A percentile compares a stretch with the other conserved stretches of the same genome.
These are phyloP conservation scores for Thomomys bottae DNA, from an alignment of 2,113 vertebrate genomes.

Conservation along the genomic window DNA sequence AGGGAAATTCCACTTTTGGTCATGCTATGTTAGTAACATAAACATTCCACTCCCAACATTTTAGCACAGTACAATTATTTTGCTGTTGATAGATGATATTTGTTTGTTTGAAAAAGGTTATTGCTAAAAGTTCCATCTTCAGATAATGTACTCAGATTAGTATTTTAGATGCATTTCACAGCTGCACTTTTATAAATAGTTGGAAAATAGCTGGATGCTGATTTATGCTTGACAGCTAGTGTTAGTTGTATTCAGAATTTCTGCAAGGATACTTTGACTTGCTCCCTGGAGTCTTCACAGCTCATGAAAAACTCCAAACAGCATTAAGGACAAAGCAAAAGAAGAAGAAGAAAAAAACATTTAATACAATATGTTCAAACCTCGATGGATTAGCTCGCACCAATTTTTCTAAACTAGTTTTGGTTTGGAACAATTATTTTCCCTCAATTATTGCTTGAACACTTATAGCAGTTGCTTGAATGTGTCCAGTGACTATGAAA, in stretches of 20 bases:
- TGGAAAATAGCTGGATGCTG: slow-evolving; percentile 65
- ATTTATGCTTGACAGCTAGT: slow-evolving; percentile 66
- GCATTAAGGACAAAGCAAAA: slow-evolving; percentile 37
- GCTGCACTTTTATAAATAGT: slow-evolving; percentile 54
- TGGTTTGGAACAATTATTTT: neutral
- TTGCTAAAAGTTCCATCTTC: slow-evolving; percentile 46
- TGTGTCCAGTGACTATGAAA: slow-evolving; percentile 28
- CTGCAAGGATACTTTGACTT: slow-evolving; percentile 63
- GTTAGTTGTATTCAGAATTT: slow-evolving; percentile 61
- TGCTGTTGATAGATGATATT: slow-evolving; percentile 54
- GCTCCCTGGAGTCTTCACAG: slow-evolving; percentile 63
- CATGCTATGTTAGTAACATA: neutral
- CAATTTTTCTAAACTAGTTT: slow-evolving; percentile 42
- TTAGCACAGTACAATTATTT: slow-evolving; percentile 66
- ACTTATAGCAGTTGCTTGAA: slow-evolving; percentile 33
- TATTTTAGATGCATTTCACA: slow-evolving; percentile 67
- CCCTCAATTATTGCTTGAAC: neutral
- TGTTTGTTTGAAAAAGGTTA: slow-evolving; percentile 72
- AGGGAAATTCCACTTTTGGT: slow-evolving; percentile 41
- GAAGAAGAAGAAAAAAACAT: neutral
- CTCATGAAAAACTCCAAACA: slow-evolving; percentile 67
- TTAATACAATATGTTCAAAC: slow-evolving; percentile 44
- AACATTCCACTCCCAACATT: neutral
- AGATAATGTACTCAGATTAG: slow-evolving; percentile 55
- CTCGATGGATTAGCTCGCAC: slow-evolving; percentile 36